Conservation (phyloP, 1,140 invertebrate species). For the Eumaeus atala region DNA sequence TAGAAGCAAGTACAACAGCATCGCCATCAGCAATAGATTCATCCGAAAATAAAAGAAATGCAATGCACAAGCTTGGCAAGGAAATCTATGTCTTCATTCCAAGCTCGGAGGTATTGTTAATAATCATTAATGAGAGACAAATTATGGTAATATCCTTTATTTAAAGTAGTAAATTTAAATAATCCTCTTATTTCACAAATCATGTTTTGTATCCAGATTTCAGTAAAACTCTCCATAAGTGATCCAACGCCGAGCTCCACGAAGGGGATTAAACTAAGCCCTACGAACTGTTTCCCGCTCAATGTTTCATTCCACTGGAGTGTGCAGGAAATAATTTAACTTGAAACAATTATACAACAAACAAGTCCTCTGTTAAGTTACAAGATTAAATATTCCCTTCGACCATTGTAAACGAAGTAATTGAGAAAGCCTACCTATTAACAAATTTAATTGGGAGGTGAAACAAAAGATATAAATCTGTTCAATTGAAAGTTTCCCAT, state of each 20-base stretch:
- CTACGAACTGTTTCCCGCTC: constrained; percentile 44
- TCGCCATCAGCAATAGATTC: too few species aligned
- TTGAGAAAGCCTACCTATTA: constrained; percentile 7
- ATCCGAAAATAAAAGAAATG: too few species aligned
- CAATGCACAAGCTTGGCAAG: too few species aligned
- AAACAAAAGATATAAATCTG: background rate
- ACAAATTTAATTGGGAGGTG: constrained; percentile 4
- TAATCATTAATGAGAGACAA: too few species aligned
- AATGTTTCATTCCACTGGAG: constrained; percentile 28
- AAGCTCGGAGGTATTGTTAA: too few species aligned
- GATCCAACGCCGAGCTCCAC: constrained; percentile 32
- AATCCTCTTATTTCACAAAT: background rate
- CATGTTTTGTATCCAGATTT: background rate
- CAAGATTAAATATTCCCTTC: too few species aligned
- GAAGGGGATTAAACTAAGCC: constrained; percentile 45
- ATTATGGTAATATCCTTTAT: too few species aligned
- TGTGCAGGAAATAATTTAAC: constrained; percentile 33
- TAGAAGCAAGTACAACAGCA: too few species aligned
- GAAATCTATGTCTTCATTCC: too few species aligned
- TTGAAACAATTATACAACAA: constrained; percentile 15
- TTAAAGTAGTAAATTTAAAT: too few species aligned
- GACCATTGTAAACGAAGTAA: constrained; percentile 9
- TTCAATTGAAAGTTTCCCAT: too few species aligned
- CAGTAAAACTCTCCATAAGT: constrained; percentile 42
- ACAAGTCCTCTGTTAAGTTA: constrained; percentile 27